Base-by-base conservation (phyloP, 2,113 vertebrate species). In the Procavia capensis region DNA sequence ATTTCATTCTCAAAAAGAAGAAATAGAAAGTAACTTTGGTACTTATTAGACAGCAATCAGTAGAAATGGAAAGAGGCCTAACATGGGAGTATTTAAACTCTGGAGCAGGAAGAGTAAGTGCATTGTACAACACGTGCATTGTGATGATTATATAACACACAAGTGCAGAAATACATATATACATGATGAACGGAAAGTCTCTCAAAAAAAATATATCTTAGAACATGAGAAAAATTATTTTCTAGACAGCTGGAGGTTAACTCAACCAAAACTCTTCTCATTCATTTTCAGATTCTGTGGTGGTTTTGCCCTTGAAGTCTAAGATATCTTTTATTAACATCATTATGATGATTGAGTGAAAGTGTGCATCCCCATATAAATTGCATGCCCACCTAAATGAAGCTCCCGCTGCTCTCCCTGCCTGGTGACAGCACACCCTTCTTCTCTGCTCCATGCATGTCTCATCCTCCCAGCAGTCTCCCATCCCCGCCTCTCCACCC, bases 21-120 rank as follows among this genome's bases (percentile, higher is more conserved):
- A 61, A 68, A 74, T 19, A 91, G 36, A 88, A 95, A 82, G 63
- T 83, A 80, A 74, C 34, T 72, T 79, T 83, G 75, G 10, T 59
- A 31, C 1, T 10, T 81, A 34, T 63, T 64, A 54, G 25, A 34
- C 66, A 95, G 39, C 43, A 39, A 68, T 61, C 34, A 47, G 16
- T 68, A 61, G 11, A 4, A 1, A 17, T 68, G 9, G 31, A 54
- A 90, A 57, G 10, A 87, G 94, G 72, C 9, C 20, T 70, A 50
- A 90, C 86, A n/a, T 0, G 81, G 66, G 10, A 78, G 16, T 36
- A 81, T 54, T 88, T 90, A 61, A 72, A 50, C 6, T 74, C 90
- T 2, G 4, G 10, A 31, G 36, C 6, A n/a, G 9, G 31, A 87
- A 81, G 57, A 17, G 41, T 57, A 4, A 47, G 0, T 54, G 7